phyloP scores from a whole-genome alignment of 2,113 vertebrate species.

The Corydoras maculifer region DNA sequence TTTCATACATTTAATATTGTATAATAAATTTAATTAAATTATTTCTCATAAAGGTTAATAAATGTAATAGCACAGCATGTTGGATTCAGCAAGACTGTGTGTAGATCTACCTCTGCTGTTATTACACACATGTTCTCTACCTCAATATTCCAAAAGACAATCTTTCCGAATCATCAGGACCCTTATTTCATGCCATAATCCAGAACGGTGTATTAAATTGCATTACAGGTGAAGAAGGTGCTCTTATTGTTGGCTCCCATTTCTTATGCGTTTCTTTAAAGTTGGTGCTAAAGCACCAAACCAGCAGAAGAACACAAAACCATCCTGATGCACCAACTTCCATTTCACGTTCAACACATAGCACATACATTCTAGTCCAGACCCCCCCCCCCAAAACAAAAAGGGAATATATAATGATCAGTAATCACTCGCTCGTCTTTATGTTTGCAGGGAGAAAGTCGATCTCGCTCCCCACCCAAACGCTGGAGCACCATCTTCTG shows the following conservation, averaged over 20 bases:
- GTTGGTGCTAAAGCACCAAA: neutral
- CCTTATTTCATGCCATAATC: neutral
- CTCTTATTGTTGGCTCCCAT: neutral
- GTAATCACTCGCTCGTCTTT: slow-evolving; percentile 2
- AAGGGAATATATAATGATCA: neutral
- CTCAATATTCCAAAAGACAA: slow-evolving; percentile 23
- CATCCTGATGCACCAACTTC: neutral
- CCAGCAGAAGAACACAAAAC: neutral
- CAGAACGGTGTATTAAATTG: neutral
- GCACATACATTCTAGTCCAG: neutral
- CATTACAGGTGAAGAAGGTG: neutral
- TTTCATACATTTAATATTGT: neutral
- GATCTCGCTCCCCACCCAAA: slow-evolving; percentile 68
- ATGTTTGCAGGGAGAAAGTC: slow-evolving; percentile 60
- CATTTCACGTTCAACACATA: slow-evolving; percentile 1
- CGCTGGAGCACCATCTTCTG: slow-evolving; percentile 76
- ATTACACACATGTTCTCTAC: slow-evolving; percentile 7
- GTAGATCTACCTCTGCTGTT: slow-evolving; percentile 20
- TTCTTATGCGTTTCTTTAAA: neutral
- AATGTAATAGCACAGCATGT: neutral
- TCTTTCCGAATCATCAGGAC: neutral
- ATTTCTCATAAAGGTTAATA: too few relatives aligned
- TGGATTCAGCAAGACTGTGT: neutral
- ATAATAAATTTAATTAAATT: neutral
- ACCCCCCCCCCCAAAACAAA: too few relatives aligned